Percentiles rank a stretch among this genome's conserved stretches.
Conservation (phyloP, 2,113 vertebrate genomes). For the Tursiops truncatus region DNA sequence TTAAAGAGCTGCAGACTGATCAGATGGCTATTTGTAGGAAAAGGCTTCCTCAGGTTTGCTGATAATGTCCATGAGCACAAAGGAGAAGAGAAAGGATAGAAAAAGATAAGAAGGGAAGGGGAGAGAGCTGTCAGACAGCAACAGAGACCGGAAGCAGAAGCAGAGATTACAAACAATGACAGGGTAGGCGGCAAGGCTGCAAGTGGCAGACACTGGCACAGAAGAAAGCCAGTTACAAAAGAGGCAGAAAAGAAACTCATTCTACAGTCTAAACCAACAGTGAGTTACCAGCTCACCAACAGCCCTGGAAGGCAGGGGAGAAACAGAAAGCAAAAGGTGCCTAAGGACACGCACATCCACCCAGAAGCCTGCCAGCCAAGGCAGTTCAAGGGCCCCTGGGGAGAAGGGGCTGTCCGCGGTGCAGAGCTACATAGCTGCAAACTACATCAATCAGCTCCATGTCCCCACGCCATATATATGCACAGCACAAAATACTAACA, state of each 20-base stretch:
- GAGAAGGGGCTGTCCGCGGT: not conserved
- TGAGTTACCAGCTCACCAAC: not conserved
- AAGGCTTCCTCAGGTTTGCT: not conserved
- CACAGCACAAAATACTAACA: not conserved
- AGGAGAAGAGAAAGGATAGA: not conserved
- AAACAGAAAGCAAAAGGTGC: not conserved
- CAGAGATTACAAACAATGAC: not conserved
- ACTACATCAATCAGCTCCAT: not conserved
- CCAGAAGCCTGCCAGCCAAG: not conserved
- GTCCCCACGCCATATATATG: not conserved
- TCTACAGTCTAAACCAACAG: not conserved
- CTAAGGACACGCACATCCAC: not conserved
- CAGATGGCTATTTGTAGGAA: not conserved
- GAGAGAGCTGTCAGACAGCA: not conserved
- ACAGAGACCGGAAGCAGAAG: not conserved
- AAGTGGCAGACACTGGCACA: not conserved
- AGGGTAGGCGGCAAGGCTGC: not conserved
- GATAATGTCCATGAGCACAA: not conserved
- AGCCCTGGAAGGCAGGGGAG: not conserved
- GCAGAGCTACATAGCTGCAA: not conserved
- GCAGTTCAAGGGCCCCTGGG: not conserved
- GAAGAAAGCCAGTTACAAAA: constrained; percentile 20
- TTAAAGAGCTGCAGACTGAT: not conserved
- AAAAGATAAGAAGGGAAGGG: not conserved
- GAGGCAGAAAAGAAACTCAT: not conserved